phyloP scores from a whole-genome alignment of 2,113 vertebrate genomes.

The Salminus brasiliensis region DNA sequence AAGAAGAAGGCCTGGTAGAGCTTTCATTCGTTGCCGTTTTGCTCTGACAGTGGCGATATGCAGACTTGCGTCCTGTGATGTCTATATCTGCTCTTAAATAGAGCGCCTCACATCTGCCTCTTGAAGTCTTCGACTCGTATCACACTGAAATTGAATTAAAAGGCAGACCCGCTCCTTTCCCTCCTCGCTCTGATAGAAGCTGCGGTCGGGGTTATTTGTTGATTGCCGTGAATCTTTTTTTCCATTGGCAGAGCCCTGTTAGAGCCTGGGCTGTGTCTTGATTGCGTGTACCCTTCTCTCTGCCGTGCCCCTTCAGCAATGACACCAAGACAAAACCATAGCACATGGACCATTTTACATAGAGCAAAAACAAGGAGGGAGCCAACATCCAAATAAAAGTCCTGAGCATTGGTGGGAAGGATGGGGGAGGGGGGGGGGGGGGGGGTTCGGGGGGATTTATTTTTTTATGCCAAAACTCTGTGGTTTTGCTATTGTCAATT shows the following conservation, averaged over 20 bases:
- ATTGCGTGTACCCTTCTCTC: conserved; percentile 70
- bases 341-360: conserved; percentile 70
- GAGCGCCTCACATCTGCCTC: not conserved
- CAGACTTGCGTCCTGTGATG: no score
- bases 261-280: conserved; percentile 68
- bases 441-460: conserved; percentile 13
- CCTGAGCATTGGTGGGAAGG: conserved; percentile 51
- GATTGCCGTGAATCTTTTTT: conserved; percentile 59
- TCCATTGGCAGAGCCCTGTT: conserved; percentile 47
- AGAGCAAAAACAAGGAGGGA: conserved; percentile 27
- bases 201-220: conserved; percentile 53
- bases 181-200: conserved; percentile 58
- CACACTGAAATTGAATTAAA: not conserved
- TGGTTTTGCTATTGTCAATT: conserved; percentile 39
- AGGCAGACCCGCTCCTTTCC: conserved; percentile 41
- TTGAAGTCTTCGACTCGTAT: not conserved
- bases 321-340: conserved; percentile 72
- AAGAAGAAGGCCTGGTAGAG: no score
- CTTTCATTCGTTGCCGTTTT: no score
- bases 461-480: conserved; percentile 8
- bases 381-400: conserved; percentile 63
- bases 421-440: conserved; percentile 44
- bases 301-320: conserved; percentile 68
- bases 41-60: no score
- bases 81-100: no score